These are phyloP conservation scores for Zaprionus africanus DNA, from an alignment of 1,140 invertebrate genomes.

Conservation along the genomic window DNA sequence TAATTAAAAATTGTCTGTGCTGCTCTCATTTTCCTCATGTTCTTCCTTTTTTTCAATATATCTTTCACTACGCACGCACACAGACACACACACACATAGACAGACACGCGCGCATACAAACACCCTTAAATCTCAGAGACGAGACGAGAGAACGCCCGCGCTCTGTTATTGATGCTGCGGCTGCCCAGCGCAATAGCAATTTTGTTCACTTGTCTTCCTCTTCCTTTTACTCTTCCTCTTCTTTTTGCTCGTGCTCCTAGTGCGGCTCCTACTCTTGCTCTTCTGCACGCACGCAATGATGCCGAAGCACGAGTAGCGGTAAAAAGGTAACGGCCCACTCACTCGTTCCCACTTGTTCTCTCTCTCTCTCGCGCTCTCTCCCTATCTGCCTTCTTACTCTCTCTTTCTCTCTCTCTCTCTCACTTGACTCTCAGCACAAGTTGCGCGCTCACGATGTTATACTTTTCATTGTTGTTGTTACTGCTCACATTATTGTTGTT, in stretches of 20 bases:
- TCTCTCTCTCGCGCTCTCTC: constrained; percentile 13
- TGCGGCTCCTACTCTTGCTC: neutral
- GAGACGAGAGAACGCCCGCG: constrained; percentile 3
- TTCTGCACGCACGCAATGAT: constrained; percentile 30
- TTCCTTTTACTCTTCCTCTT: constrained; percentile 50
- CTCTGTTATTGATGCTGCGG: constrained; percentile 69
- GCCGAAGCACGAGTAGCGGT: constrained; percentile 50
- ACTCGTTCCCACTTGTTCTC: constrained; percentile 18
- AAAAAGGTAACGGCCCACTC: constrained; percentile 51
- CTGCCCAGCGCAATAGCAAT: constrained; percentile 74
- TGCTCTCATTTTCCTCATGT: constrained; percentile 32
- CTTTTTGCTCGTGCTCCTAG: constrained; percentile 1
- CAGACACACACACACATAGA: neutral
- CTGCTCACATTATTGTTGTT: constrained; percentile 49
- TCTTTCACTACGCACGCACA: constrained; percentile 15
- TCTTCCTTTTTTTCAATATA: constrained; percentile 19
- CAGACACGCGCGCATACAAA: constrained; percentile 17
- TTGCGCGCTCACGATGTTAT: constrained; percentile 48
- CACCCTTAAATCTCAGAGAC: constrained; percentile 45
- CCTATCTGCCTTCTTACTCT: constrained; percentile 6
- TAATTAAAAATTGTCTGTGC: constrained; percentile 61
- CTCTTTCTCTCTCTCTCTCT: constrained; percentile 24
- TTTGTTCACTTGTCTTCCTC: constrained; percentile 75
- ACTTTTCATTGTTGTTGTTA: constrained; percentile 56
- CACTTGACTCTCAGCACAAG: constrained; percentile 26